A percentile compares a stretch with the other conserved stretches of the same genome.
Conservation (phyloP, 2,113 vertebrate genomes). For the Coreoperca whiteheadi region DNA sequence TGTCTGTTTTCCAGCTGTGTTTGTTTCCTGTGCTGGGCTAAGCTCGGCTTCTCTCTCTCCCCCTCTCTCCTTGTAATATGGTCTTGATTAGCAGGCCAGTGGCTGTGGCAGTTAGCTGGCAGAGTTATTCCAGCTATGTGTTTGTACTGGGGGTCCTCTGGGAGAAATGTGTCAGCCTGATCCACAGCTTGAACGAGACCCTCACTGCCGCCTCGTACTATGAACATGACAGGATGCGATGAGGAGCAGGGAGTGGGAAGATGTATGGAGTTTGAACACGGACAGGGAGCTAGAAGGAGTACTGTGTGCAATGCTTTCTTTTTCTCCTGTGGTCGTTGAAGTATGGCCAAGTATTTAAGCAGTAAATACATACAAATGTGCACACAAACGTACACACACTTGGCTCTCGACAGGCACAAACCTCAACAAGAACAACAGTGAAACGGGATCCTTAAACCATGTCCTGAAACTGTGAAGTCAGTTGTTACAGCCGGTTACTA, state of each 20-base stretch:
- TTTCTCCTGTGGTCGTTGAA: slow-evolving; percentile 15
- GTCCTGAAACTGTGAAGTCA: slow-evolving; percentile 40
- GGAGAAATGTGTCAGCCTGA: slow-evolving; percentile 59
- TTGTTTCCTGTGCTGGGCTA: slow-evolving; percentile 55
- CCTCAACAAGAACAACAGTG: slow-evolving; percentile 56
- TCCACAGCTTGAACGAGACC: slow-evolving; percentile 49
- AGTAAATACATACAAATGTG: slow-evolving; percentile 28
- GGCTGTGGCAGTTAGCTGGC: slow-evolving; percentile 46
- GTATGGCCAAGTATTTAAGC: slow-evolving; percentile 30
- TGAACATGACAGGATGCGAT: slow-evolving; percentile 34
- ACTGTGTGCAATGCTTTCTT: background rate
- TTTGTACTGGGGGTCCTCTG: slow-evolving; percentile 46
- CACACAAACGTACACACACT: slow-evolving; percentile 19
- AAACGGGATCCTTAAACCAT: slow-evolving; percentile 46
- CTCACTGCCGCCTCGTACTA: slow-evolving; percentile 8
- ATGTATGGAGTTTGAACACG: slow-evolving; percentile 19
- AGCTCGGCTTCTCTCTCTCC: slow-evolving; percentile 18
- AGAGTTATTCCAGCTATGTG: slow-evolving; percentile 60
- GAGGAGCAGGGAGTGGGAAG: slow-evolving; percentile 1
- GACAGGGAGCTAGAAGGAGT: background rate
- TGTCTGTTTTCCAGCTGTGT: slow-evolving; percentile 60
- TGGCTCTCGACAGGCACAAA: slow-evolving; percentile 43
- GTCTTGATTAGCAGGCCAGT: slow-evolving; percentile 61
- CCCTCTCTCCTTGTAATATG: slow-evolving; percentile 31
- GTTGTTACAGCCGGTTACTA: slow-evolving; percentile 39